Base-by-base conservation (phyloP, 2,888 invertebrate species). In the Ichneumoninae sp. region DNA sequence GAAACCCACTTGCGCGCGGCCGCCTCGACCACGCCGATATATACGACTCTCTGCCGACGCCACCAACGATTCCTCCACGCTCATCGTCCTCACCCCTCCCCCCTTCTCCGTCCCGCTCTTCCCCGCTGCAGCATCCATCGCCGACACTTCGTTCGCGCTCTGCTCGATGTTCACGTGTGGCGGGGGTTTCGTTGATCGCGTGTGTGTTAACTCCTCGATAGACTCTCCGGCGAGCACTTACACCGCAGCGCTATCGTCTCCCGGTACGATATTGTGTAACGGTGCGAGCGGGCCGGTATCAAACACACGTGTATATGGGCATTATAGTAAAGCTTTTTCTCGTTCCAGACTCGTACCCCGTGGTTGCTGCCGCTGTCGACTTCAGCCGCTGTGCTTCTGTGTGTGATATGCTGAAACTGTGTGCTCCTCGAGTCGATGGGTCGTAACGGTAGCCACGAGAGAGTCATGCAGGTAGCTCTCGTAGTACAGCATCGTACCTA, bases 1-100 rank as follows among this genome's bases (percentile, higher is more conserved):
- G 86, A 88, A 90, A 89, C 88, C 87, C 87, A 84, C 86, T 87
- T 83, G 85, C 83, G 79, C 77, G 75, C 60, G 69, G 75, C 65
- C 69, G 54, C 70, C 47, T 65, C 65, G 65, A 65, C 83, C 69
- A 83, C 80, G 74, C 83, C 83, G 79, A 74, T 70, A 78, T 71
- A 82, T 80, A 77, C 26, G 79, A 30, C 69, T 68, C 70, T 40
- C 71, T 78, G 71, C 82, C 75, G 69, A 54, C 52, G 74, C 82
- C 77, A 68, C 79, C 80, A 22, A 74, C 75, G 83, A 79, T 78
- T 80, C 44, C 68, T 68, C 76, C 78, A 40, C 78, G 47, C 84
- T 81, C 69, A n/a, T 65, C 71, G 68, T 77, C 78, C 84, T 80
- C 74, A 26, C 69, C 69, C 69, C 66, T 60, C 10, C n/a, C 66